A percentile compares a stretch with the other conserved stretches of the same genome.
These are phyloP conservation scores for Drosophila carrolli DNA, from an alignment of 1,140 invertebrate species.

Conservation along the genomic window DNA sequence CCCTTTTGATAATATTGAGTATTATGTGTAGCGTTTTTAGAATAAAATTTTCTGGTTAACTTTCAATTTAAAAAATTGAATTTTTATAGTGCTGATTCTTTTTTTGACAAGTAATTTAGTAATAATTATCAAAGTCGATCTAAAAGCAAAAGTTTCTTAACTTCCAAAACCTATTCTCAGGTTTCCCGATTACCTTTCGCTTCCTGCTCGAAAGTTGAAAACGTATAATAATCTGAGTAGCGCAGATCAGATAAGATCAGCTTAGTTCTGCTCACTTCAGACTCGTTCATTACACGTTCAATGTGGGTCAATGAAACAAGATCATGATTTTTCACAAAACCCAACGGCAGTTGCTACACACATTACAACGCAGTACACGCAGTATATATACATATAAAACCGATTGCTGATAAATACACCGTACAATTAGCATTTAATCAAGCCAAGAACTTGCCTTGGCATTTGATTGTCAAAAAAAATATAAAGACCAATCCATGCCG, in stretches of 20 bases:
- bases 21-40: too few species aligned
- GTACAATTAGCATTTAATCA: slow-evolving; percentile 65
- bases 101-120: not conserved
- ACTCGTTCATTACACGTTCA: slow-evolving; percentile 39
- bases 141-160: not conserved
- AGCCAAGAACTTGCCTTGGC: slow-evolving; percentile 60
- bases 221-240: slow-evolving; percentile 1
- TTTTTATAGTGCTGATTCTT: too few species aligned
- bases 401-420: slow-evolving; percentile 43
- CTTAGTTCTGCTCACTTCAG: slow-evolving; percentile 31
- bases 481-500: slow-evolving; percentile 21
- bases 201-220: slow-evolving; percentile 12
- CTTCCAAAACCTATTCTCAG: not conserved
- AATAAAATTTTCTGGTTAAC: too few species aligned
- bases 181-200: not conserved
- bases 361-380: slow-evolving; percentile 1
- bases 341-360: slow-evolving; percentile 30
- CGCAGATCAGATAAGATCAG: slow-evolving; percentile 29
- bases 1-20: too few species aligned
- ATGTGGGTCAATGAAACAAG: slow-evolving; percentile 63
- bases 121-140: not conserved
- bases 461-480: slow-evolving; percentile 51
- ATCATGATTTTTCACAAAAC: slow-evolving; percentile 46
- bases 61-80: too few species aligned
- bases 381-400: not conserved